Evolutionary conservation across 2,113 vertebrate species (phyloP).

Genomic region (Typhlomys cinereus): DNA sequence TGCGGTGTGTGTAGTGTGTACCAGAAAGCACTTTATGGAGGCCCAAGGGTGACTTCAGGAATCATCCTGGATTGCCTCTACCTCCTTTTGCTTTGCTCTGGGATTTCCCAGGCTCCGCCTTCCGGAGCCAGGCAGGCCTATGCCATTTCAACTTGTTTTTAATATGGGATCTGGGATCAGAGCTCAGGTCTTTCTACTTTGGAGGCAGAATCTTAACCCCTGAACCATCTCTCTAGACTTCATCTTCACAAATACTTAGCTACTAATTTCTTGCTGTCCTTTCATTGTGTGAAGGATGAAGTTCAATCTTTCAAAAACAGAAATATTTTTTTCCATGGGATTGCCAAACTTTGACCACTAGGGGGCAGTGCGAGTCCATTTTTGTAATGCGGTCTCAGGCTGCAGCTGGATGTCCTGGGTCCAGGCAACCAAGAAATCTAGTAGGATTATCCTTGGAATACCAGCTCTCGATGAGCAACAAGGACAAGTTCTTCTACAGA

Average conservation of each 20-base stretch:
- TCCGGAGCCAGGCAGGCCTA: too few relatives aligned
- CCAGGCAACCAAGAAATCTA: background rate
- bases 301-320: background rate
- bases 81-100: too few relatives aligned
- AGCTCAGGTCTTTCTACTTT: too few relatives aligned
- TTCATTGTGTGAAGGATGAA: background rate
- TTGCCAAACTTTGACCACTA: slow-evolving; percentile 20
- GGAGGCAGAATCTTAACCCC: too few relatives aligned
- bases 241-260: background rate
- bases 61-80: too few relatives aligned
- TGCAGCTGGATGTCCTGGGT: background rate
- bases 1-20: too few relatives aligned
- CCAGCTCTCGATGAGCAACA: background rate
- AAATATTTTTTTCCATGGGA: background rate
- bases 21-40: too few relatives aligned
- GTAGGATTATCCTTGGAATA: background rate
- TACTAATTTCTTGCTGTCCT: background rate
- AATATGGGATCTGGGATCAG: too few relatives aligned
- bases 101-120: too few relatives aligned
- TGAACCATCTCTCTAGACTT: too few relatives aligned
- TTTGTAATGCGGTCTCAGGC: background rate
- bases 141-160: too few relatives aligned
- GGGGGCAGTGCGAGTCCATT: slow-evolving; percentile 41
- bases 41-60: too few relatives aligned
- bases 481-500: background rate